Evolutionary conservation across 2,113 vertebrate species (phyloP).

Genomic region (Onychorhynchus coronatus): DNA sequence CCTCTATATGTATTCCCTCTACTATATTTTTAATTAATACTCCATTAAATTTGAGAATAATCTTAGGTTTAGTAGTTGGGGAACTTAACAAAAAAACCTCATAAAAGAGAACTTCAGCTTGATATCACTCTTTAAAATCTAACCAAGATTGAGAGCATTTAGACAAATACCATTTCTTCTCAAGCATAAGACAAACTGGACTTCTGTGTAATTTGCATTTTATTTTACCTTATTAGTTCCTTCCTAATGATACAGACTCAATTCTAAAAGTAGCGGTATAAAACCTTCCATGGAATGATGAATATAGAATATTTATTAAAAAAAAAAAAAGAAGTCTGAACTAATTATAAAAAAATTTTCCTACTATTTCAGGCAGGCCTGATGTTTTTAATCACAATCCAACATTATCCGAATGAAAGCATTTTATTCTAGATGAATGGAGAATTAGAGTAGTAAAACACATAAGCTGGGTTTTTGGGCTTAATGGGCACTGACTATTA

Average conservation of each 20-base stretch:
- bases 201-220: background rate
- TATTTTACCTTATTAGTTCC: background rate
- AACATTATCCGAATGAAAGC: background rate
- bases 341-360: background rate
- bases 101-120: background rate
- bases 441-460: background rate
- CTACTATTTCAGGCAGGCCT: background rate
- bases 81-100: background rate
- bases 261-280: background rate
- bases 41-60: background rate
- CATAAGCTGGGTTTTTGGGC: fast-evolving
- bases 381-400: background rate
- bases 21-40: background rate
- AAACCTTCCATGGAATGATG: background rate
- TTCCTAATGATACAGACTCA: background rate
- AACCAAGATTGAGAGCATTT: background rate
- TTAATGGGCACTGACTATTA: background rate
- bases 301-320: background rate
- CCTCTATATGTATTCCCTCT: background rate
- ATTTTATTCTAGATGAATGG: background rate
- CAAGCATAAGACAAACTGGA: background rate
- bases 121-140: background rate
- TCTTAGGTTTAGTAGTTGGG: background rate
- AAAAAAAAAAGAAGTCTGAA: background rate
- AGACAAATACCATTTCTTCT: background rate